Evolutionary conservation across 2,888 invertebrate genomes (phyloP).

Genomic region (Clitarchus hookeri): DNA sequence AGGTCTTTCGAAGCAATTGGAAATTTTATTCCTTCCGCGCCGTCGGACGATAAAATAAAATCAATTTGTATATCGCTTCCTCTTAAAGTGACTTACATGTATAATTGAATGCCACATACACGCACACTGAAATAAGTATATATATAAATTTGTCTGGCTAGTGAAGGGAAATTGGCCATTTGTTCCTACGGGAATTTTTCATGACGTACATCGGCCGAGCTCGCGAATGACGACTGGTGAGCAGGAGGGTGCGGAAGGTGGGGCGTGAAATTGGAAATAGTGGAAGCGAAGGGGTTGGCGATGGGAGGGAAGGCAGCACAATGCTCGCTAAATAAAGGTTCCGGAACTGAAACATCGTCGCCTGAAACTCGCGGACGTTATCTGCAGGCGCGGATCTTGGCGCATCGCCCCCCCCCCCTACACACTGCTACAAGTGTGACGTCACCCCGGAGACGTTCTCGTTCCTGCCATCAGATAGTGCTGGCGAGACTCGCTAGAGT

Average conservation of each 20-base stretch:
- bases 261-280: conserved; percentile 1
- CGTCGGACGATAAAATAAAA: not conserved
- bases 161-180: not conserved
- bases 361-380: not conserved
- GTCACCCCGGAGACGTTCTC: not conserved
- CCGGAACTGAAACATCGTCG: conserved; percentile 1
- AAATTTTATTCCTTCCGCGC: not conserved
- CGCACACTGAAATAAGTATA: too few relatives aligned
- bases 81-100: not conserved
- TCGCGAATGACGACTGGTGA: not conserved
- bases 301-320: not conserved
- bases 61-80: not conserved
- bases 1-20: not conserved
- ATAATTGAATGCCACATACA: not conserved
- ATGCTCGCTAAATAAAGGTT: not conserved
- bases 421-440: not conserved
- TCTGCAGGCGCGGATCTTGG: not conserved
- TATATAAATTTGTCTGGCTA: not conserved
- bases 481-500: not conserved
- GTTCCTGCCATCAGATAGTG: not conserved
- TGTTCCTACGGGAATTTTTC: not conserved
- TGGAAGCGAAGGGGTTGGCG: not conserved
- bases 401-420: not conserved
- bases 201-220: not conserved
- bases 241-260: not conserved